Evolutionary conservation across 2,797 vertebrate species (phyloP), one percentile per base, ranked within the genome.

Genomic region (Orientallactaga sibirica): DNA sequence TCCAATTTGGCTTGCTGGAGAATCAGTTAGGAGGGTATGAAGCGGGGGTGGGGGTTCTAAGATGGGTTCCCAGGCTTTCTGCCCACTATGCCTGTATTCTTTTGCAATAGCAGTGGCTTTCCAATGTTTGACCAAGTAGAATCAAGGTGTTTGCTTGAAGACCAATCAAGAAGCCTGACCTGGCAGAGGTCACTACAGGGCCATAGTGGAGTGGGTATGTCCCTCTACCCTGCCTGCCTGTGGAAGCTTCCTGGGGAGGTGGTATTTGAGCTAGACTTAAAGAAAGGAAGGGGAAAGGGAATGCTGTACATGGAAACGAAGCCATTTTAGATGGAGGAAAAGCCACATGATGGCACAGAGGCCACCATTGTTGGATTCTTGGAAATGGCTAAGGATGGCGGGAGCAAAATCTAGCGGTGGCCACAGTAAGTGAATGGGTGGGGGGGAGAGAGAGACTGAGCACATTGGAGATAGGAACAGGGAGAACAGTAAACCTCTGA

Each of bases 201-300:
- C 27, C 9, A 0, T 2, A 2, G 2, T 66, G 37, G n/a, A 67
- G 11, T 70, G 10, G 22, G 29, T 29, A 2, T 41, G 19, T 22
- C 5, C 29, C 12, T 8, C 8, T 18, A 3, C 58, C n/a, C 10
- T 2, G 1, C 16, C 90, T 8, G 12, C 16, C 29, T 12, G 7
- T 0, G 52, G 33, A 70, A 18, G 18, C 37, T 73, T 84, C n/a
- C 11, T 2, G 2, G 29, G 48, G n/a, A 83, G 43, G 20, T 68
- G 22, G 7, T 1, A 8, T 41, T 37, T 77, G 58, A 79, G 29
- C 41, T n/a, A 20, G 7, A 5, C 20, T 75, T 66, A 19, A 43
- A 73, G 74, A 58, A 80, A 29, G 22, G 20, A 43, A 12, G 16
- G 10, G 20, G 62, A 5, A 86, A 52, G 58, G 19, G 68, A 64